These are phyloP conservation scores for Drosophila cardini DNA, from an alignment of 1,140 invertebrate genomes.

Conservation along the genomic window DNA sequence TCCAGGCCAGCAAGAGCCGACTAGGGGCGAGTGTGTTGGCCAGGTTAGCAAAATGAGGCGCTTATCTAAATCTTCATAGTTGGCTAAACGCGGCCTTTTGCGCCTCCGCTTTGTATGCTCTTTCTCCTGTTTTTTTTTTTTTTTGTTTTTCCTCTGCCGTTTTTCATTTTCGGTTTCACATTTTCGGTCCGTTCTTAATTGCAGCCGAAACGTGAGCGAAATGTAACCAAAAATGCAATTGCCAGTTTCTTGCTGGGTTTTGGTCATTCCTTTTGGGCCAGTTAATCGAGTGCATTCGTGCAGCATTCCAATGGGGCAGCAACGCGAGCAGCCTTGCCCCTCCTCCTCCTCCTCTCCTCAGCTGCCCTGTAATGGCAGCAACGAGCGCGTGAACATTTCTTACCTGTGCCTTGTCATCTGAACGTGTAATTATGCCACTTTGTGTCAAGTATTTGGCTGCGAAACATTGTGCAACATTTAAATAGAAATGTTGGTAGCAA, in stretches of 20 bases:
- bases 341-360: background rate
- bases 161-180: constrained; percentile 32
- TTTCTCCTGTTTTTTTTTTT: constrained; percentile 30
- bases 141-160: constrained; percentile 16
- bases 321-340: background rate
- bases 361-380: constrained; percentile 2
- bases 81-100: constrained; percentile 80
- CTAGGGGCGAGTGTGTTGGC: constrained; percentile 50
- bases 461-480: constrained; percentile 34
- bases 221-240: constrained; percentile 83
- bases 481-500: constrained; percentile 16
- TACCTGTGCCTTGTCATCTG: constrained; percentile 64
- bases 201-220: constrained; percentile 81
- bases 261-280: constrained; percentile 72
- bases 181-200: constrained; percentile 74
- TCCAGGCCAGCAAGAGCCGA: constrained; percentile 44
- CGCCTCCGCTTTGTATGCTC: constrained; percentile 39
- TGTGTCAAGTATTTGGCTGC: constrained; percentile 62
- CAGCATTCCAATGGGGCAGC: constrained; percentile 64
- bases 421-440: constrained; percentile 83
- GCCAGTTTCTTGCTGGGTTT: constrained; percentile 42
- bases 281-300: constrained; percentile 74
- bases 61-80: constrained; percentile 85
- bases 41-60: constrained; percentile 78
- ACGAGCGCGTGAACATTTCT: constrained; percentile 41